Conservation (phyloP, 2,888 invertebrate genomes). For the Brenthis ino region DNA sequence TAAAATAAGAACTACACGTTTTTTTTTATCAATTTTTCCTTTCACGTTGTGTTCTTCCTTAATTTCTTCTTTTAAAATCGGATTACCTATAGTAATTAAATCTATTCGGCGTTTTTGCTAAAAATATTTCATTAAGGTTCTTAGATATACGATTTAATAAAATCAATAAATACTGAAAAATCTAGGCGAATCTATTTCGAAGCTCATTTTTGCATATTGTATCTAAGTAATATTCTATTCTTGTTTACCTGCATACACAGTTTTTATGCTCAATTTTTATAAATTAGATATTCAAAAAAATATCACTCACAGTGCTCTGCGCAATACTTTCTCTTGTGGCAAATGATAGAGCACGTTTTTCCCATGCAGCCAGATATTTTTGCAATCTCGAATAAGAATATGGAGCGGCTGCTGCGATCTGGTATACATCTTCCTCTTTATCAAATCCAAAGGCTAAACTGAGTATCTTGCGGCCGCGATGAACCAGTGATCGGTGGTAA, state of each 20-base stretch:
- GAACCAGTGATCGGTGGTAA: slow-evolving; percentile 94
- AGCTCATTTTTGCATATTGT: too few relatives aligned
- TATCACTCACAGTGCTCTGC: slow-evolving; percentile 81
- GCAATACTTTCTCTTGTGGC: slow-evolving; percentile 88
- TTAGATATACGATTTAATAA: too few relatives aligned
- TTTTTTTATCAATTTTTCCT: slow-evolving; percentile 76
- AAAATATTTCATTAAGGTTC: neutral
- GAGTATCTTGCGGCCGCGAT: slow-evolving; percentile 94
- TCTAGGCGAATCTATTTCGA: too few relatives aligned
- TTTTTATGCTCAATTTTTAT: too few relatives aligned
- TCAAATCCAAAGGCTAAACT: slow-evolving; percentile 98
- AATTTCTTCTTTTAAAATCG: slow-evolving; percentile 61
- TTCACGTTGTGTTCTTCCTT: slow-evolving; percentile 65
- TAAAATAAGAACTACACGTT: slow-evolving; percentile 90
- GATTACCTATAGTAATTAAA: slow-evolving; percentile 89
- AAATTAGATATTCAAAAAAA: too few relatives aligned
- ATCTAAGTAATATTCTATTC: too few relatives aligned
- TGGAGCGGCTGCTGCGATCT: slow-evolving; percentile 96
- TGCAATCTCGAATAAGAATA: slow-evolving; percentile 97
- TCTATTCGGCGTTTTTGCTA: slow-evolving; percentile 97
- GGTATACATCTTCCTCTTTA: slow-evolving; percentile 96
- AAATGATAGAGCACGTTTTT: slow-evolving; percentile 84
- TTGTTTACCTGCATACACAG: neutral
- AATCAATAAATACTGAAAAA: neutral
- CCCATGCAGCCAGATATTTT: slow-evolving; percentile 88